Evolutionary conservation across 2,113 vertebrate genomes (phyloP).

Genomic region (Neodon shergylaensis): DNA sequence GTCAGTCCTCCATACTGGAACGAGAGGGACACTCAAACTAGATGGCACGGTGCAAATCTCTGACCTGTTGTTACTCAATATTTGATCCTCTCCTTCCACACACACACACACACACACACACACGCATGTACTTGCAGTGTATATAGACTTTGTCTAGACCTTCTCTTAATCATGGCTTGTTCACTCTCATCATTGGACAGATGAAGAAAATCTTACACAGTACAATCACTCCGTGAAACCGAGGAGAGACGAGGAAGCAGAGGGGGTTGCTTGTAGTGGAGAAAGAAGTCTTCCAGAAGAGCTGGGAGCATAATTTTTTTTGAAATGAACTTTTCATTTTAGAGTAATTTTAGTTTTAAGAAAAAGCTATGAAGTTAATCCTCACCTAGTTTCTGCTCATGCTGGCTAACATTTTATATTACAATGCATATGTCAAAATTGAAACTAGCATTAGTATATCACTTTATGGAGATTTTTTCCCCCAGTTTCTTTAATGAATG

Average conservation of each 20-base stretch:
- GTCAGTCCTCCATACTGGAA: not conserved
- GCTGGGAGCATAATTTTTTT: not conserved
- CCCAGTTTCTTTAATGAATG: not conserved
- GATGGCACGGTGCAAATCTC: not conserved
- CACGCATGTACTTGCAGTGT: not conserved
- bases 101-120: too few species aligned
- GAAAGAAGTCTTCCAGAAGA: not conserved
- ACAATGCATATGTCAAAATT: not conserved
- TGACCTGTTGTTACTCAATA: not conserved
- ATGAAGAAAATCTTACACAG: not conserved
- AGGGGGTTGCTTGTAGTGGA: not conserved
- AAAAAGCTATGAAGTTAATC: slow-evolving; percentile 6
- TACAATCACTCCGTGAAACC: too few species aligned
- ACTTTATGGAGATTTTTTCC: not conserved
- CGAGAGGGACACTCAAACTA: not conserved
- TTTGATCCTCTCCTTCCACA: not conserved
- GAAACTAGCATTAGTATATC: not conserved
- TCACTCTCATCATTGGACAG: not conserved
- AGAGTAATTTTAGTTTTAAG: slow-evolving; percentile 5
- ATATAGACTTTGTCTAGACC: not conserved
- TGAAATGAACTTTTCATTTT: not conserved
- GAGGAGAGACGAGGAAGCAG: not conserved
- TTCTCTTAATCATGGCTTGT: not conserved
- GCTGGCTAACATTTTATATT: not conserved
- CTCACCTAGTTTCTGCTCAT: not conserved